These are phyloP conservation scores for Streptopelia turtur DNA, from an alignment of 2,797 vertebrate species.

Conservation along the genomic window DNA sequence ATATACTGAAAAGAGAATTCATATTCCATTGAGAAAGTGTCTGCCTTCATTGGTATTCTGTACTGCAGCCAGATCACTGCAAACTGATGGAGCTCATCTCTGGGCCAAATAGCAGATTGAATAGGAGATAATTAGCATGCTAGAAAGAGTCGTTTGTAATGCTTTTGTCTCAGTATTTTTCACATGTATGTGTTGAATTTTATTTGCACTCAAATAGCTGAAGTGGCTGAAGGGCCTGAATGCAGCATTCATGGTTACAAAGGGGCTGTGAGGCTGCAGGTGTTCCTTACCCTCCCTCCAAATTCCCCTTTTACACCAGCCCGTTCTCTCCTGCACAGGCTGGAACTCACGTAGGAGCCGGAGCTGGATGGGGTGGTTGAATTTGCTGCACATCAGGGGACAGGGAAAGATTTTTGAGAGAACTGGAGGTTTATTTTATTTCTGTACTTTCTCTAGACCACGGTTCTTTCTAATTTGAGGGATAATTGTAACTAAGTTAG, in stretches of 20 bases:
- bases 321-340: neutral
- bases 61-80: slow-evolving; percentile 41
- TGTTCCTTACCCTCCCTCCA: neutral
- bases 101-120: slow-evolving; percentile 58
- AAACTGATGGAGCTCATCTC: slow-evolving; percentile 37
- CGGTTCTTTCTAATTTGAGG: neutral
- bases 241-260: slow-evolving; percentile 12
- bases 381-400: neutral
- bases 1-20: slow-evolving; percentile 57
- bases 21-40: slow-evolving; percentile 54
- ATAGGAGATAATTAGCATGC: slow-evolving; percentile 68
- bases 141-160: slow-evolving; percentile 53
- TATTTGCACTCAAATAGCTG: slow-evolving; percentile 50
- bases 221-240: slow-evolving; percentile 23
- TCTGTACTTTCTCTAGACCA: neutral
- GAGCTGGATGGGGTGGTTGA: neutral
- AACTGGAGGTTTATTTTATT: neutral
- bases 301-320: neutral
- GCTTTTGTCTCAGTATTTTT: slow-evolving; percentile 63
- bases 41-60: slow-evolving; percentile 66
- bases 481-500: neutral
- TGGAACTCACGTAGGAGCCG: neutral
- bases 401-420: neutral
- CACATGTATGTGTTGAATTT: slow-evolving; percentile 56
- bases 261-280: slow-evolving; percentile 37